Evolutionary conservation across 2,888 invertebrate genomes (phyloP).

Genomic region (Hypsopygia costalis): DNA sequence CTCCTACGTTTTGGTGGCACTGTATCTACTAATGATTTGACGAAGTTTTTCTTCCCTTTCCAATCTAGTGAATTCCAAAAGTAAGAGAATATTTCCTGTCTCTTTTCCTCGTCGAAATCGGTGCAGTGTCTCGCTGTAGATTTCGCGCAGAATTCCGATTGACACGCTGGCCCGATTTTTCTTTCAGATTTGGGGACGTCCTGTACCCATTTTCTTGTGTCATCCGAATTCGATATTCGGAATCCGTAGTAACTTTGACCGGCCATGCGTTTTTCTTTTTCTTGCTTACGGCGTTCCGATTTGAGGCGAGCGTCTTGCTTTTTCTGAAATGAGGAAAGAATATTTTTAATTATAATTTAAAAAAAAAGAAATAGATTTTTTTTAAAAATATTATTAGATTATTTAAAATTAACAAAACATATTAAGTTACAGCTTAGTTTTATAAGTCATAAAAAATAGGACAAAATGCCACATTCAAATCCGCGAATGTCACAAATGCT

Average conservation of each 20-base stretch:
- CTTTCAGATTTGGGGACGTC: conserved; percentile 51
- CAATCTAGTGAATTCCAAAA: conserved; percentile 58
- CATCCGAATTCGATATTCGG: conserved; percentile 26
- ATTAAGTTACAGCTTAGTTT: too few relatives aligned
- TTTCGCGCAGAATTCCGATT: conserved; percentile 37
- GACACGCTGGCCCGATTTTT: conserved; percentile 41
- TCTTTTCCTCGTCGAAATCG: conserved; percentile 28
- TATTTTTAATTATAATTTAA: background rate
- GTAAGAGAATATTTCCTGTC: conserved; percentile 37
- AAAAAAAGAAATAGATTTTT: conserved; percentile 18
- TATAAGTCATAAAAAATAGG: too few relatives aligned
- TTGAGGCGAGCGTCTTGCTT: conserved; percentile 31
- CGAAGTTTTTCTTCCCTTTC: conserved; percentile 43
- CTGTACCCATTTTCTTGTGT: conserved; percentile 43
- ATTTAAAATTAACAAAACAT: too few relatives aligned
- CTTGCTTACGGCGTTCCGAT: conserved; percentile 37
- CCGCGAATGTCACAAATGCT: conserved; percentile 40
- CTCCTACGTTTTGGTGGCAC: conserved; percentile 46
- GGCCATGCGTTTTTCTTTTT: conserved; percentile 52
- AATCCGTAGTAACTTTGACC: conserved; percentile 57
- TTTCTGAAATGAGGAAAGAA: conserved; percentile 29
- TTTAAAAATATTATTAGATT: background rate
- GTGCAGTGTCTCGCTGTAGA: conserved; percentile 31
- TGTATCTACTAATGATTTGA: conserved; percentile 36
- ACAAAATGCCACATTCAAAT: conserved; percentile 23